Percentiles rank a stretch among this genome's conserved stretches.
phyloP scores from a whole-genome alignment of 2,888 invertebrate genomes.

The Euphydryas editha region DNA sequence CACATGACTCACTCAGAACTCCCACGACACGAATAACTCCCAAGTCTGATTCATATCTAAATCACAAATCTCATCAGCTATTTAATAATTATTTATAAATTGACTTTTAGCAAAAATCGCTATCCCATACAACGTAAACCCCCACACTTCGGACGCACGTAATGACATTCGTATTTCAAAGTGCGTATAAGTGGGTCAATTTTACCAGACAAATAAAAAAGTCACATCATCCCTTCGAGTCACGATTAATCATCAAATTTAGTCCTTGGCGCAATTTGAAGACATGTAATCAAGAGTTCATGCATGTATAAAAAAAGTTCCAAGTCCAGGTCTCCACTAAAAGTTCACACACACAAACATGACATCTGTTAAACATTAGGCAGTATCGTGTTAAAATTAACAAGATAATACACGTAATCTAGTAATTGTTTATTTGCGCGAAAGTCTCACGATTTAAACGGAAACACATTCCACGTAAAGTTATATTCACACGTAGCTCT shows the following conservation, averaged over 20 bases:
- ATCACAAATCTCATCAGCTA: not conserved
- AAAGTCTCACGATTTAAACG: constrained; percentile 38
- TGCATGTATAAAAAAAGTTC: not conserved
- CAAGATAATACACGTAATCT: constrained; percentile 64
- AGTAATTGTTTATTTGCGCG: constrained; percentile 66
- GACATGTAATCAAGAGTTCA: not conserved
- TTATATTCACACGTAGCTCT: constrained; percentile 67
- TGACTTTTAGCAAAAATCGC: not conserved
- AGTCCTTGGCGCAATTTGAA: not conserved
- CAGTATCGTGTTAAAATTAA: constrained; percentile 77
- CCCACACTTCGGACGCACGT: not conserved
- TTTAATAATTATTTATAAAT: not conserved
- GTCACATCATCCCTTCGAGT: not conserved
- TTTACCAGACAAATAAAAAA: not conserved
- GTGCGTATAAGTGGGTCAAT: not conserved
- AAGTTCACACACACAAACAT: constrained; percentile 55
- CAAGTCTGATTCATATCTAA: not conserved
- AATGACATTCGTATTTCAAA: not conserved
- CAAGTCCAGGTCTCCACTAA: constrained; percentile 41
- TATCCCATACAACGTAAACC: not conserved
- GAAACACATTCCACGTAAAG: constrained; percentile 29
- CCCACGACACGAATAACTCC: not conserved
- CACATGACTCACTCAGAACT: not conserved
- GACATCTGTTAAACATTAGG: constrained; percentile 69
- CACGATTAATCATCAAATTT: not conserved